Conservation (phyloP, 2,797 vertebrate genomes). For the Artibeus lituratus region DNA sequence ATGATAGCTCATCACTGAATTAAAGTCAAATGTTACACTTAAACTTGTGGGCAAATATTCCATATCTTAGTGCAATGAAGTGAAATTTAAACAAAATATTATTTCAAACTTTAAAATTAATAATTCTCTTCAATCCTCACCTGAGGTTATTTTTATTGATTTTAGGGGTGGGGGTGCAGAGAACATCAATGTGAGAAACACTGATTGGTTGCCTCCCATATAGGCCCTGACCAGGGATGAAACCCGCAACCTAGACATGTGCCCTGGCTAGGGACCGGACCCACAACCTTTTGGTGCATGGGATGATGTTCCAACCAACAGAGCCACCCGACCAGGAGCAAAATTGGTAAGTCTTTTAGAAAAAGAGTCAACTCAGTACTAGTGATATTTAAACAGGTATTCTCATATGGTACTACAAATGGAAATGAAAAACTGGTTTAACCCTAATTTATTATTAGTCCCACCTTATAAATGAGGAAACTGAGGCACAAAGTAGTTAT, state of each 20-base stretch:
- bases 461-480: neutral
- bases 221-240: neutral
- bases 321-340: neutral
- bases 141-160: neutral
- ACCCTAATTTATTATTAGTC: neutral
- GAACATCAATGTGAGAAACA: neutral
- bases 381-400: neutral
- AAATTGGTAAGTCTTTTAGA: neutral
- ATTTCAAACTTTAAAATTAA: neutral
- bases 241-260: no score
- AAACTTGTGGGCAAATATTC: neutral
- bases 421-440: slow-evolving; percentile 6
- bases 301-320: neutral
- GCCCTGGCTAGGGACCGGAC: no score
- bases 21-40: neutral
- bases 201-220: neutral
- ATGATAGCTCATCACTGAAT: neutral
- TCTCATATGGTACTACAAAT: neutral
- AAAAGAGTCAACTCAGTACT: neutral
- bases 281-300: neutral
- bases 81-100: neutral
- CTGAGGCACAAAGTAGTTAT: neutral
- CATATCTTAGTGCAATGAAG: neutral
- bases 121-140: neutral
- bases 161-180: neutral